phyloP scores from a whole-genome alignment of 2,797 vertebrate genomes.

The Arrhamphus sclerolepis region DNA sequence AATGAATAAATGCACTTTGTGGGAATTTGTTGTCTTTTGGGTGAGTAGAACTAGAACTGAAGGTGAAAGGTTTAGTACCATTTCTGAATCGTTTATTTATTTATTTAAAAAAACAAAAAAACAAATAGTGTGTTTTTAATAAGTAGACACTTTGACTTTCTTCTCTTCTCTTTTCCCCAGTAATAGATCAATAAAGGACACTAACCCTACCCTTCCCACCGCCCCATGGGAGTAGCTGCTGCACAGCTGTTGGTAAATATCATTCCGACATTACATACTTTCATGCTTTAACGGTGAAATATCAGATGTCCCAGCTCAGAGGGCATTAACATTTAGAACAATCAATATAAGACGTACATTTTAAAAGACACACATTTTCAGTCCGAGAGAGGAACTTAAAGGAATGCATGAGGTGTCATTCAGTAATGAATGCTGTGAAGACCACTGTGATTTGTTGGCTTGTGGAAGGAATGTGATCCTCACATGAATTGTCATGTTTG shows the following conservation, averaged over 20 bases:
- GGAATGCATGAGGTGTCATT: constrained; percentile 59
- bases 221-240: constrained; percentile 52
- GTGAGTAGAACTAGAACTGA: not conserved
- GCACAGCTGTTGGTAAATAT: constrained; percentile 84
- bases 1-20: not conserved
- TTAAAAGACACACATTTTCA: constrained; percentile 69
- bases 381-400: constrained; percentile 55
- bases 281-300: constrained; percentile 78
- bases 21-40: not conserved
- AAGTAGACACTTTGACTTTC: constrained; percentile 39
- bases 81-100: constrained; percentile 36
- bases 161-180: too few species aligned
- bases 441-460: constrained; percentile 56
- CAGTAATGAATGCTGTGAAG: constrained; percentile 58
- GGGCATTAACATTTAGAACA: constrained; percentile 82
- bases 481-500: constrained; percentile 31
- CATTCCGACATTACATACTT: constrained; percentile 79
- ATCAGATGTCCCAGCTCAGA: constrained; percentile 74
- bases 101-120: constrained; percentile 43
- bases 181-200: constrained; percentile 32
- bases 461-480: constrained; percentile 36
- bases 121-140: constrained; percentile 45
- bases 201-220: constrained; percentile 43
- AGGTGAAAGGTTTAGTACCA: not conserved
- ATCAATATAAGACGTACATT: constrained; percentile 79